These are phyloP conservation scores for Martes martes DNA, from an alignment of 2,113 vertebrate genomes.

Conservation along the genomic window DNA sequence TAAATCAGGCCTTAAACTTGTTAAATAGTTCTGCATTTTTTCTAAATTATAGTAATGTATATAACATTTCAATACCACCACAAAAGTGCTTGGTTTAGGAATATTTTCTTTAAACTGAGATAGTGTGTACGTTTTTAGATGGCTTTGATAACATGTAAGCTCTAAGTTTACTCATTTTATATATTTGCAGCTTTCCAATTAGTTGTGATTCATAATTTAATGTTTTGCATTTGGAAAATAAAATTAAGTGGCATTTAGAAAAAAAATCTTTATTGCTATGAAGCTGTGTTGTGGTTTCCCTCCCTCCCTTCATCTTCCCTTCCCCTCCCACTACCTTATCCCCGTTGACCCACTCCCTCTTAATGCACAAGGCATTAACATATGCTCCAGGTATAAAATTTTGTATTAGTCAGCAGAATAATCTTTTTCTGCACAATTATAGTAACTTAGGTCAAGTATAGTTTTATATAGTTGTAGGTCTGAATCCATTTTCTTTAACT, in stretches of 20 bases:
- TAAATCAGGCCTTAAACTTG: constrained; percentile 65
- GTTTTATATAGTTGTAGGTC: constrained; percentile 87
- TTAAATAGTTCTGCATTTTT: constrained; percentile 60
- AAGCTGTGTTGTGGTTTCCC: constrained; percentile 72
- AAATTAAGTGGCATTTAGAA: constrained; percentile 69
- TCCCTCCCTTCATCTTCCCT: constrained; percentile 1
- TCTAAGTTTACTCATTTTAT: constrained; percentile 60
- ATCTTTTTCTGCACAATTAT: constrained; percentile 82
- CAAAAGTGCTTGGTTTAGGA: constrained; percentile 58
- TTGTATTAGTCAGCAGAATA: constrained; percentile 79
- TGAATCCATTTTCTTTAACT: constrained; percentile 99
- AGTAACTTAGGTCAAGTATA: constrained; percentile 85
- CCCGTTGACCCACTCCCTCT: constrained; percentile 42
- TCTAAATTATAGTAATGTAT: constrained; percentile 49
- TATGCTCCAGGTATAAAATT: constrained; percentile 74
- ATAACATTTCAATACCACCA: constrained; percentile 32
- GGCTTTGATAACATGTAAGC: constrained; percentile 18
- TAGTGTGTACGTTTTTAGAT: constrained; percentile 56
- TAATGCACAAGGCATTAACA: constrained; percentile 74
- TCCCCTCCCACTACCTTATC: constrained; percentile 1
- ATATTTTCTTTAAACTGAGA: constrained; percentile 64
- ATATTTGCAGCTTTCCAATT: constrained; percentile 64
- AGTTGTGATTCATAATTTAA: constrained; percentile 69
- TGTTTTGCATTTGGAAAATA: constrained; percentile 69
- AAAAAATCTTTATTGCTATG: constrained; percentile 63